Evolutionary conservation across 2,888 invertebrate genomes (phyloP), one percentile per base, ranked within the genome.

Genomic region (Julus scanicus): DNA sequence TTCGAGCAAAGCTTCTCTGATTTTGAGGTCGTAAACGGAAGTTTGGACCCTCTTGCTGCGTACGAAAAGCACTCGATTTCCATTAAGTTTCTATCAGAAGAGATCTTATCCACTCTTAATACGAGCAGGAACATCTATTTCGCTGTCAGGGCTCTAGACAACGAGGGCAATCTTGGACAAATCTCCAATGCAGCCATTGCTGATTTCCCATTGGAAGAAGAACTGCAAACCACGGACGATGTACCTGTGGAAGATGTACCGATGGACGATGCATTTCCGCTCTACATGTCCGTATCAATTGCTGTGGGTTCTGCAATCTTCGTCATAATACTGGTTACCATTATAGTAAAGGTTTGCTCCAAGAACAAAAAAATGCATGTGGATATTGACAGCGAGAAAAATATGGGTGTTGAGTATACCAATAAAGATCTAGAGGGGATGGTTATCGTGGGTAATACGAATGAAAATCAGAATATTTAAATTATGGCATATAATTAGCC

Each of bases 91-190:
- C 17, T 39, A 13, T 39, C 71, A 9, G 57, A 49, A 8, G 86
- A 48, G 5, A n/a, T 29, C 5, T 40, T 87, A 11, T 39, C 49
- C 53, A 40, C 71, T n/a, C 40, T 63, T 1, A 57, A 53, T 57
- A 11, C 87, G 1, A 63, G 40, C 17, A 71, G 63, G n/a, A 20
- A 40, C 40, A 63, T 87, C 2, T 71, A 87, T 39, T 87, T 87
- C 63, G 87, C 87, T 1, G 71, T 57, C 37, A 87, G 87, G 40
- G 63, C 87, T 17, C 87, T 37, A 2, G 87, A 87, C 40, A 71
- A 87, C 9, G 87, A 49, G 11, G 71, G 71, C n/a, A 87, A 87
- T 63, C 1, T 39, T n/a, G 87, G 87, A 17, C 63, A 87, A 39
- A 44, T 87, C 4, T 87, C 87, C 63, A 71, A 87, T 71, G n/a